Base-by-base conservation (phyloP, 2,888 invertebrate genomes). In the Entomobrya multifasciata region DNA sequence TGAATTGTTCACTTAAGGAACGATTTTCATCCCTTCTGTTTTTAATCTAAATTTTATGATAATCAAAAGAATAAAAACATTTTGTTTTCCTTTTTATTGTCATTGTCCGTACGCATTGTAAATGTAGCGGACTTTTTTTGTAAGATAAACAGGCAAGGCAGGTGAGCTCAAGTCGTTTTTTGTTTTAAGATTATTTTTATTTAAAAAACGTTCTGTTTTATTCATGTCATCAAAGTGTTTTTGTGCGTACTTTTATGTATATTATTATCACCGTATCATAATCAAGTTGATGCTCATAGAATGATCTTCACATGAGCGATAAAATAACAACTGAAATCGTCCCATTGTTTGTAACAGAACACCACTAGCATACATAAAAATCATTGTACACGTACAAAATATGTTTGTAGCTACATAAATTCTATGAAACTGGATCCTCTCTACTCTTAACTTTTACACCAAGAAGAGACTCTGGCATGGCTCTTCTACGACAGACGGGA, bases 271-370 rank as follows among this genome's bases (percentile, higher is more conserved):
- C 55, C 65, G 60, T 76, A 76, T 84, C 83, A 84, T 84, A 62
- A 76, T 83, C 76, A 49, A 62, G 65, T 36, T 36, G 4, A 84
- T 84, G 62, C 62, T 62, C 78, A 62, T 78, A 78, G 78, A 78
- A 78, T 78, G 76, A 70, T 78, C 78, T 78, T 77, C 85, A 85
- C 78, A 78, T 30, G 77, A 47, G 85, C 30, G 78, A 78, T 85
- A 85, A 84, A 85, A 85, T 67, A 78, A 57, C 85, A 78, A 78
- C 85, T 77, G 78, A 85, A 85, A 85, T 78, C 70, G 85, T 78
- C 85, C 85, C 85, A 85, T 85, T 85, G 85, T 85, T 78, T 85
- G 83, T 84, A 84, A 84, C 76, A 84, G 67, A 77, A 84, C 83
- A 84, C 83, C 82, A 82, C 65, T 25, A 57, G 78, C 78, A 62